Evolutionary conservation across 2,797 vertebrate genomes (phyloP), one percentile per base, ranked within the genome.

Genomic region (Channallabes apus): DNA sequence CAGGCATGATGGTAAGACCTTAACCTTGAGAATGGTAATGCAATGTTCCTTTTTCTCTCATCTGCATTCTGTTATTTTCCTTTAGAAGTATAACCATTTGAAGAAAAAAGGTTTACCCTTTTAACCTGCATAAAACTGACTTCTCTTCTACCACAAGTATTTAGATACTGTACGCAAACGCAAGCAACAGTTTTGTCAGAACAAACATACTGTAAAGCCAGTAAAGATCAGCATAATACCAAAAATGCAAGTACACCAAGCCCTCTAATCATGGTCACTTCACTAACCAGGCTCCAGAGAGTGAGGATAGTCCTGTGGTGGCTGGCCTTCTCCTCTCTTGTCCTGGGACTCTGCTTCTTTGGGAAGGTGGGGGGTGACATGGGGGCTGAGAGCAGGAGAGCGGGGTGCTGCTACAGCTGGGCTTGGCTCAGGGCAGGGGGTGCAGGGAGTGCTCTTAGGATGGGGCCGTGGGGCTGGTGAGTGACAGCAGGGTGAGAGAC

Each of bases 401-500:
- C 91, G 94, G 73, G 93, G 96, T 2, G 96, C 96, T 1, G 96
- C 95, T 3, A 96, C 95, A 0, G 95, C 95, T 0, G 96, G 95
- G 90, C 94, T 96, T 2, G 96, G 92, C 0, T 95, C 88, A 0
- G 93, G 80, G 91, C 92, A 80, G 87, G 95, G 96, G 88, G 94
- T 95, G 90, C 92, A 76, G 82, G 95, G 95, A 87, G 94, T 95
- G 88, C 96, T 96, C 59, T 96, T 95, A 20, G 96, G 91, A 1
- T 96, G 96, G 67, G 94, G 91, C 83, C 96, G 94, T 20, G 94
- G 91, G 90, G 95, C 92, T 0, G 97, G 96, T 0, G 97, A 97
- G 92, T 95, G 96, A 93, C 96, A 97, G 92, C 96, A 97, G 41
- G 97, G 97, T 0, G 97, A 96, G 78, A 97, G 95, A 56, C 96